Evolutionary conservation across 2,797 vertebrate genomes (phyloP), one percentile per base, ranked within the genome.

Genomic region (Xenopus petersii): DNA sequence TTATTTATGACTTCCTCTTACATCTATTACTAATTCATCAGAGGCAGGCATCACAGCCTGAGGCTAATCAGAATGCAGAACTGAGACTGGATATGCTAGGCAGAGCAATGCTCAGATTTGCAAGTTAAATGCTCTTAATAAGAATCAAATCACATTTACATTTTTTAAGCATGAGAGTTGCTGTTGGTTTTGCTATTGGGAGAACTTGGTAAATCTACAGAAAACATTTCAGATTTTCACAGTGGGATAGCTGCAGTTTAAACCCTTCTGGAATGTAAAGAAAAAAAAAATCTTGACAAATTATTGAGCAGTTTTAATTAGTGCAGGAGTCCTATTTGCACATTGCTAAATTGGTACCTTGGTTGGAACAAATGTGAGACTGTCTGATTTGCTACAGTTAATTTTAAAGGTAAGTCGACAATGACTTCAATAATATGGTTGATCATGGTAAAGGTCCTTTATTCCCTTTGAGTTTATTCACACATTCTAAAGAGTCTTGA

Each of bases 291-390:
- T 82, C 80, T 80, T 84, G 82, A 82, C 82, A 79, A 84, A 84
- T 86, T 85, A 83, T 80, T 67, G 81, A 75, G 81, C 65, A 74
- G 47, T 86, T 80, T 84, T 85, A 84, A 87, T 87, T 88, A 86
- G 80, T 79, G 81, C 80, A 62, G 80, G 70, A 85, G 81, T 83
- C 81, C 81, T 74, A 82, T 82, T 76, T 66, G 63, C 62, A 82
- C 79, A 83, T 84, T 83, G 83, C 67, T 13, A 73, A 82, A 67
- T 12, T 80, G 76, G 26, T 17, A 59, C 75, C 76, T 75, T 75
- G 68, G 67, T 75, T 80, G 81, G 59, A 77, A 73, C 79, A 81
- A 82, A 81, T 77, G 69, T 80, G 79, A 71, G 74, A 72, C 80
- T 83, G 70, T 42, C 36, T 64, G 49, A 42, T 56, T 62, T 64